Evolutionary conservation across 2,888 invertebrate genomes (phyloP), one percentile per base, ranked within the genome.

Genomic region (Synanthedon tipuliformis): DNA sequence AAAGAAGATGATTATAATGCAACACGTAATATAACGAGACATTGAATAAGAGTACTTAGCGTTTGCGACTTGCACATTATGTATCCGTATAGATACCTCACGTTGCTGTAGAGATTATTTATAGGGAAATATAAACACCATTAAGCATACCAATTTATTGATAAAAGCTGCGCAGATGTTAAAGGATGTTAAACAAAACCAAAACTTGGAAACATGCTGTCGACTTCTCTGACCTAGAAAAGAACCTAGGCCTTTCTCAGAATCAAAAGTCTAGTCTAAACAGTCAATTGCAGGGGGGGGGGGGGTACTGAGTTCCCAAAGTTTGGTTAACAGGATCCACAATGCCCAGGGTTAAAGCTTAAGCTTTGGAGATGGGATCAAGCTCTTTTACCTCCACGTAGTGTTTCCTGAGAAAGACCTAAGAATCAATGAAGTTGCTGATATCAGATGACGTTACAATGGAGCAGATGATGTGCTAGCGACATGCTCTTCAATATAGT

Each of bases 351-450:
- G 79, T 73, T 67, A 65, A 84, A 83, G 85, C 76, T 71, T 69
- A 78, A 85, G 83, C 84, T 76, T 70, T 68, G 68, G 74, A 79
- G 77, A 68, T 71, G 73, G 75, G 75, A 73, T 71, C 73, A 82
- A 81, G 79, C 78, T 65, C 64, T 66, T 65, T 86, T 87, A 87
- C 87, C 87, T 87, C 87, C 83, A 59, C 75, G 83, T 68, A 80
- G 74, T 68, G 78, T 68, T 75, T 79, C 87, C 87, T 86, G 87
- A 87, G 87, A 87, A 86, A 87, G 87, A 87, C 87, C 87, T 87
- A 87, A 82, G 86, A 79, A 87, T 82, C 68, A 83, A 81, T 82
- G 85, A 71, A 73, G 66, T 68, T 75, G 83, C 85, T 86, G 86
- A 85, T 79, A 84, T 78, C 75, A 77, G 63, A 77, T 78, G 78